Percentiles rank a stretch among this genome's conserved stretches.
These are phyloP conservation scores for Halcyon smyrnensis DNA, from an alignment of 2,797 vertebrate genomes.

Conservation along the genomic window DNA sequence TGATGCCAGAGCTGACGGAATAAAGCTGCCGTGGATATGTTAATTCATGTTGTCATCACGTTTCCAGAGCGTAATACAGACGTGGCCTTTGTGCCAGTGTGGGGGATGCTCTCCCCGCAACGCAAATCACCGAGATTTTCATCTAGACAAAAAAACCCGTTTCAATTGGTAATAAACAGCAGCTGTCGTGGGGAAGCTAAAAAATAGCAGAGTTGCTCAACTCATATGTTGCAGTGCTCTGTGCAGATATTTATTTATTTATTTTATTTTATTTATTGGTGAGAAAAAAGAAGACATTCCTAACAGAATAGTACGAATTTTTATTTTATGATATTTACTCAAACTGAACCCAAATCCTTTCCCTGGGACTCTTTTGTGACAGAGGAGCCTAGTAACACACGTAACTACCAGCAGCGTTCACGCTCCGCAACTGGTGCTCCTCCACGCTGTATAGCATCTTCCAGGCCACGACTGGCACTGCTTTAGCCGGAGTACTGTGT, in stretches of 20 bases:
- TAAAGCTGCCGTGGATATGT: background rate
- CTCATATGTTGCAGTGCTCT: background rate
- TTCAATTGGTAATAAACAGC: conserved; percentile 49
- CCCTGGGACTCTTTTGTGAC: background rate
- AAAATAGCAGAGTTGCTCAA: conserved; percentile 35
- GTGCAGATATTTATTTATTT: background rate
- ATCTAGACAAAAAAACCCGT: background rate
- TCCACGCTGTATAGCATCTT: fast-evolving
- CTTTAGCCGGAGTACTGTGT: background rate
- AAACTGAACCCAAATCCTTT: background rate
- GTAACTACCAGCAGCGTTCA: background rate
- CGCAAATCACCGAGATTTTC: background rate
- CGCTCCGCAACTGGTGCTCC: fast-evolving
- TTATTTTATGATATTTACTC: background rate
- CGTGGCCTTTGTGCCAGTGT: background rate
- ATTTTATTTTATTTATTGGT: too few relatives aligned
- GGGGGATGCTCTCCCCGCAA: background rate
- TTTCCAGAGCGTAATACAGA: background rate
- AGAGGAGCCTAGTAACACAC: fast-evolving
- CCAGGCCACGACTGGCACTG: background rate
- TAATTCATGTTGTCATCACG: fast-evolving
- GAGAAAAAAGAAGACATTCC: background rate
- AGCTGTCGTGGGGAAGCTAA: conserved; percentile 20
- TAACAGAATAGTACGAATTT: background rate
- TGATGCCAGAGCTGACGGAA: background rate